Evolutionary conservation across 2,888 invertebrate species (phyloP), one percentile per base, ranked within the genome.

Genomic region (Scelioninae gen. 1): DNA sequence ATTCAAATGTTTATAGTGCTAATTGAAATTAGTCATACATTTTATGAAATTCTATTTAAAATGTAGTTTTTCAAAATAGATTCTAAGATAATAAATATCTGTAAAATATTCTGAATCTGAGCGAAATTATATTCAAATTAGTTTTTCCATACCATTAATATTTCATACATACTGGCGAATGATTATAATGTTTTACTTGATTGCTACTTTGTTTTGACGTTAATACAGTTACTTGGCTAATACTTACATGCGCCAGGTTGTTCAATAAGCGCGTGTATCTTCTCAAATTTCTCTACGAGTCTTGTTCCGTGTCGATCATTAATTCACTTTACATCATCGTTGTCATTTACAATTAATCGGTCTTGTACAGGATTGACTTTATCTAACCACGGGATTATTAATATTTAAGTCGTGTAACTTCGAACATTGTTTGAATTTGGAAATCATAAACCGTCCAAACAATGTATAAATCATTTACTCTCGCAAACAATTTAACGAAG

Each of bases 151-250:
- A 15, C 15, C 1, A 47, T 15, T 11, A 45, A 45, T 32, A 63
- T 55, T 63, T 47, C 45, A 63, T 55, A 40, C 31, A 63, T 31
- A 34, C 55, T 13, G 40, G 29, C 23, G 16, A 49, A 43, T 45
- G 47, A 63, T 74, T 74, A 74, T 63, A 63, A 63, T 63, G 74
- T 74, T 74, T 47, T 31, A 55, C 55, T 40, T 16, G 63, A 65
- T 31, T 31, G 49, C 40, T 65, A 75, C 75, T 75, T 53, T 71
- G 29, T 51, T 60, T 56, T 58, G 56, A 65, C 65, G 38, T 47
- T 75, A 38, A 65, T 56, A 47, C 58, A 65, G 65, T 75, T 75
- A 56, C 38, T 71, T 49, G 38, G 10, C 13, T 60, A 51, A 51
- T 71, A 60, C 60, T 60, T 60, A 60, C 60, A 45, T 60, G 43